Evolutionary conservation across 2,888 invertebrate genomes (phyloP).

Genomic region (Rhingia campestris): DNA sequence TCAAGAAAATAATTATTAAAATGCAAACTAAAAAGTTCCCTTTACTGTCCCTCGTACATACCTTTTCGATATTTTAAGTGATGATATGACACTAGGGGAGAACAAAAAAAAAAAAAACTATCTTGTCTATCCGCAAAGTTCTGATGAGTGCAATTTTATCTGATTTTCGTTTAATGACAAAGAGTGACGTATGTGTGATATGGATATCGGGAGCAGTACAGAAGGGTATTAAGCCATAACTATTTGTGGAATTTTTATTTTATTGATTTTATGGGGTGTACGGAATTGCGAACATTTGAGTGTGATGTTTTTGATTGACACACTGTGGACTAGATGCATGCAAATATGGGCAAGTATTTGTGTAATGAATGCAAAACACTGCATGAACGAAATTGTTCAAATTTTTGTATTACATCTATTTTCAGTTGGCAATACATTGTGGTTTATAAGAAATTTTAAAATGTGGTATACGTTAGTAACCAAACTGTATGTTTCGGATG

Average conservation of each 20-base stretch:
- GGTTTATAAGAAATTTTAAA: no score
- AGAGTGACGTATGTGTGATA: constrained; percentile 29
- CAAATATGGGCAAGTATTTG: background rate
- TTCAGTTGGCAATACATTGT: no score
- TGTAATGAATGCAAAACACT: background rate
- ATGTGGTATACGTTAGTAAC: no score
- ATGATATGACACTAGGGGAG: constrained; percentile 29
- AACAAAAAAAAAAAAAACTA: constrained; percentile 7
- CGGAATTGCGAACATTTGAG: background rate
- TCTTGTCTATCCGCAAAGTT: background rate
- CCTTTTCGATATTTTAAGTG: constrained; percentile 9
- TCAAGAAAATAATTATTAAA: constrained; percentile 29
- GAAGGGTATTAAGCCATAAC: background rate
- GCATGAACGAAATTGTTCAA: no score
- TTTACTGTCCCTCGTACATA: constrained; percentile 4
- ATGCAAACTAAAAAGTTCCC: background rate
- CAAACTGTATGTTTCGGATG: no score
- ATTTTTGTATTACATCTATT: no score
- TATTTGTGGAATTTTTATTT: constrained; percentile 37
- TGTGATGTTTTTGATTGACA: background rate
- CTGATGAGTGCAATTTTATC: constrained; percentile 38
- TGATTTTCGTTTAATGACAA: constrained; percentile 47
- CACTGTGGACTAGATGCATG: constrained; percentile 2
- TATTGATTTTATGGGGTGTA: constrained; percentile 40
- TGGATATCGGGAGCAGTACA: background rate